Conservation (phyloP, 1,140 invertebrate genomes). For the Drosophila carrolli region DNA sequence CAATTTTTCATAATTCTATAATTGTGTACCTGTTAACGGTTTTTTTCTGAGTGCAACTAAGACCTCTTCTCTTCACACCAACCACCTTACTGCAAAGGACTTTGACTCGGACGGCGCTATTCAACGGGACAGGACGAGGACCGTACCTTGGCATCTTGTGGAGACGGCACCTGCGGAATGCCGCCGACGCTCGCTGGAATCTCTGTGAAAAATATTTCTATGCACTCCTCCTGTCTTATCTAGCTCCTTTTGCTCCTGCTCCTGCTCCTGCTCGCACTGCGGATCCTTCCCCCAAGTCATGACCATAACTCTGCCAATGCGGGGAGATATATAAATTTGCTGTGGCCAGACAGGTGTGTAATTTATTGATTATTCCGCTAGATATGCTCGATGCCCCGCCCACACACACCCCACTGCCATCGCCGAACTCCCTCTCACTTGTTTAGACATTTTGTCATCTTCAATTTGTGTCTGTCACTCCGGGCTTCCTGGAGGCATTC, state of each 20-base stretch:
- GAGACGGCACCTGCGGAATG: constrained; percentile 77
- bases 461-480: constrained; percentile 82
- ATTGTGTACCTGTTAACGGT: too few species aligned
- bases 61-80: constrained; percentile 4
- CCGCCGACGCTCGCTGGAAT: constrained; percentile 64
- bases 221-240: constrained; percentile 41
- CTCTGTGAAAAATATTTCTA: constrained; percentile 78
- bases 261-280: not conserved
- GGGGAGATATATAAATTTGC: constrained; percentile 56
- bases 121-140: constrained; percentile 19
- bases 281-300: constrained; percentile 28
- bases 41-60: constrained; percentile 9
- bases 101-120: constrained; percentile 30
- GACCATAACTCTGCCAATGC: constrained; percentile 64
- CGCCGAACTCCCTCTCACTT: constrained; percentile 54
- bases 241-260: constrained; percentile 14
- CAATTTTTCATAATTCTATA: too few species aligned
- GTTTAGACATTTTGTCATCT: constrained; percentile 84
- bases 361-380: constrained; percentile 83
- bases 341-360: constrained; percentile 82
- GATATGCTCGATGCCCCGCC: constrained; percentile 58
- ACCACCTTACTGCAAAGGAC: constrained; percentile 16
- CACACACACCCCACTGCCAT: constrained; percentile 16
- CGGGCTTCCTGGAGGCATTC: constrained; percentile 46
- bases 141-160: constrained; percentile 36